Evolutionary conservation across 2,888 invertebrate genomes (phyloP), one percentile per base, ranked within the genome.

Genomic region (Epirrita christyi): DNA sequence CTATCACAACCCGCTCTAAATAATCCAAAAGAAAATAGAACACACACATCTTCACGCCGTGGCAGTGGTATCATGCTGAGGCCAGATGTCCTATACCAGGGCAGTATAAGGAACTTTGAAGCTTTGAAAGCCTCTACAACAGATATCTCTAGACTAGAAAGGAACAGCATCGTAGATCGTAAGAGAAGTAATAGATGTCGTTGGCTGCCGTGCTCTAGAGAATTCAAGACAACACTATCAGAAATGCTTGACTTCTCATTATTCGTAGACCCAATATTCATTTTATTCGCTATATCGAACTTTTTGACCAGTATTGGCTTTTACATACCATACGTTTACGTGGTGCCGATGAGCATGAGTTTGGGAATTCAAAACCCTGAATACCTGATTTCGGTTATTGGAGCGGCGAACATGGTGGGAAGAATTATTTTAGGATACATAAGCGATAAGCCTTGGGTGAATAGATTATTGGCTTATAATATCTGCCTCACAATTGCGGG

Each of bases 221-320:
- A 96, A 81, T 95, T 95, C 8, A 93, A 93, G 75, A 94, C 95
- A 65, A 95, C 95, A 1, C 86, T 97, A 58, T 91, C 93, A 45
- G 94, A 96, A 86, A 97, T 98, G 97, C 93, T 98, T 75, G 97
- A 98, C 78, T 93, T 98, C 65, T 94, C 95, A 0, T 92, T 99
- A 46, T 93, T 99, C 56, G 94, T 94, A 70, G 97, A 98, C 85
- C 94, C 95, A 28, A 93, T 98, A 64, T 99, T 98, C 83, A 92
- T 99, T 64, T 88, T 99, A 60, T 99, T 99, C 84, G 95, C 96
- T 10, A 72, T 97, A 52, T 99, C 99, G 37, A 99, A 99, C 88
- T 98, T 99, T 83, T 95, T 97, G 78, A 98, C 98, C 41, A 98
- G 97, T 80, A 95, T 98, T 77, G 98, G 98, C 60, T 98, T 98